Percentiles rank a stretch among this genome's conserved stretches.
These are phyloP conservation scores for Dione vanillae DNA, from an alignment of 2,888 invertebrate species.

Conservation along the genomic window DNA sequence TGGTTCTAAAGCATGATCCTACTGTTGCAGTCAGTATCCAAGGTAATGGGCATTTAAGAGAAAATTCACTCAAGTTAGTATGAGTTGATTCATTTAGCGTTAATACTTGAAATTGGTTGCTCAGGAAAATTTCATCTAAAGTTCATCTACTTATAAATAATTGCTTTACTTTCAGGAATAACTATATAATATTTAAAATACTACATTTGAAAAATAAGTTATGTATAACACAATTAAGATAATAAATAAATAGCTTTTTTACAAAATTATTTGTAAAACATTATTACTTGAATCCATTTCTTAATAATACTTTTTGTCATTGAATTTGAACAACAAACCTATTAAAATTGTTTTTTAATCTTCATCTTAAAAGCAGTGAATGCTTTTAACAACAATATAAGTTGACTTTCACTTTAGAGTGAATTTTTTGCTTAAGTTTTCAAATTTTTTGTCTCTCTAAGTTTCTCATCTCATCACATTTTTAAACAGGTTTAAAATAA, in stretches of 20 bases:
- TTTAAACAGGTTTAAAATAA: background rate
- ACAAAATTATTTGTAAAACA: background rate
- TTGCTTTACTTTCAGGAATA: conserved; percentile 2
- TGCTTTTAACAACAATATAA: conserved; percentile 2
- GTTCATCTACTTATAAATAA: background rate
- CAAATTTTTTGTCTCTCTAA: background rate
- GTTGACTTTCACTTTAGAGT: conserved; percentile 34
- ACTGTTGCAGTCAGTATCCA: too few relatives aligned
- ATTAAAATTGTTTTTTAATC: background rate
- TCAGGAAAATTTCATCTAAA: background rate
- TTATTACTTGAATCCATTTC: background rate
- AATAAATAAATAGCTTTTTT: background rate
- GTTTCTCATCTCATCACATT: background rate
- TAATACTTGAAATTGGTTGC: background rate
- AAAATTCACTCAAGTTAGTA: background rate
- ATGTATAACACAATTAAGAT: background rate
- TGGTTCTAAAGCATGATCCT: too few relatives aligned
- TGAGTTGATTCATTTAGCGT: background rate
- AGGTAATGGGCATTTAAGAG: background rate
- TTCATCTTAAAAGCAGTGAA: background rate
- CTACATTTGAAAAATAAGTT: too few relatives aligned
- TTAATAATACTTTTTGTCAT: background rate
- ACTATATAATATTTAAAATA: background rate
- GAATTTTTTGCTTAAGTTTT: conserved; percentile 8
- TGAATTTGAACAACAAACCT: background rate